These are phyloP conservation scores for Pachycephala philippinensis DNA, from an alignment of 2,113 vertebrate species.

Conservation along the genomic window DNA sequence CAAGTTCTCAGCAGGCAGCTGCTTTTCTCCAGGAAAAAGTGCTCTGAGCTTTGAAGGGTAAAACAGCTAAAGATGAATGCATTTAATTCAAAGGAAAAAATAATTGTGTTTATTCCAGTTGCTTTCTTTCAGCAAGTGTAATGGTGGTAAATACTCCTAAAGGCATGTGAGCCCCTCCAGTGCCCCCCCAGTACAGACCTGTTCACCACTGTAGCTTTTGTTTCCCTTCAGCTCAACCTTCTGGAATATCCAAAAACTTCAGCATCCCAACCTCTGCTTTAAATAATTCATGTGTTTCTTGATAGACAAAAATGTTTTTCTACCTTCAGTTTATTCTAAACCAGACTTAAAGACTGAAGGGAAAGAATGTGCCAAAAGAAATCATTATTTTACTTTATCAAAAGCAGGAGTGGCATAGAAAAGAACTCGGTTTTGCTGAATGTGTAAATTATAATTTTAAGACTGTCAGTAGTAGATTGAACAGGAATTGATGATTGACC, in stretches of 20 bases:
- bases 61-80: background rate
- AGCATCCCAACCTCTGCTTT: background rate
- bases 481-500: background rate
- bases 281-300: background rate
- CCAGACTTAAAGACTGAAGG: background rate
- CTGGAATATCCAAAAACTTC: background rate
- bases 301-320: background rate
- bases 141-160: background rate
- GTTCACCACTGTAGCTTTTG: background rate
- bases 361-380: background rate
- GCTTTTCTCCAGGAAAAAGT: background rate
- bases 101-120: background rate
- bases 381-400: background rate
- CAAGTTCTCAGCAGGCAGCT: background rate
- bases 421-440: background rate
- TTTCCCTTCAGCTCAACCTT: background rate
- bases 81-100: background rate
- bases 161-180: background rate
- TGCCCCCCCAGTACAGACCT: background rate
- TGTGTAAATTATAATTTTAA: background rate
- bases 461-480: background rate
- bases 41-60: background rate
- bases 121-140: background rate
- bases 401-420: background rate
- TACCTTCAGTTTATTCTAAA: background rate